Conservation (phyloP, 1,140 invertebrate genomes). For the Anoplolepis gracilipes region DNA sequence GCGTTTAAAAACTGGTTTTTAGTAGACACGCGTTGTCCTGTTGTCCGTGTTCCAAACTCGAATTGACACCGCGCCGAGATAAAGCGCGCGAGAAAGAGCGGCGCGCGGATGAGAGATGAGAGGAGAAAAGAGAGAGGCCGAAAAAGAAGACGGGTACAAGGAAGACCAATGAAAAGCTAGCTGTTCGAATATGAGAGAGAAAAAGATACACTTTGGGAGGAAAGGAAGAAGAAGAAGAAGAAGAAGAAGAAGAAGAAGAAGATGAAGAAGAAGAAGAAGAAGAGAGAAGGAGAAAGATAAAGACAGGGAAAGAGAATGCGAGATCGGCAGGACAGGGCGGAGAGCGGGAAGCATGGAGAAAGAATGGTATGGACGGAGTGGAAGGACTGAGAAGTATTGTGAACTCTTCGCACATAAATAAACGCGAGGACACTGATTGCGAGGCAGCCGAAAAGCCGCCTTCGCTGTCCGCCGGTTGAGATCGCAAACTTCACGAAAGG, state of each 20-base stretch:
- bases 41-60: conserved; percentile 83
- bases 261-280: conserved; percentile 10
- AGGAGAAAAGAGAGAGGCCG: conserved; percentile 23
- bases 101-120: conserved; percentile 16
- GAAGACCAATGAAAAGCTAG: conserved; percentile 72
- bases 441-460: conserved; percentile 80
- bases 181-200: conserved; percentile 63
- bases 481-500: conserved; percentile 73
- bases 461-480: conserved; percentile 75
- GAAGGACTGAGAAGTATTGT: conserved; percentile 70
- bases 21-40: conserved; percentile 83
- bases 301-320: conserved; percentile 34
- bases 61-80: conserved; percentile 84
- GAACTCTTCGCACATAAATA: conserved; percentile 82
- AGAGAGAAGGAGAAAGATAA: not conserved
- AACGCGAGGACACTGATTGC: conserved; percentile 81
- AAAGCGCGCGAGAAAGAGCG: conserved; percentile 73
- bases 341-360: conserved; percentile 3
- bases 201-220: conserved; percentile 29
- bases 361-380: conserved; percentile 33
- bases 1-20: conserved; percentile 84
- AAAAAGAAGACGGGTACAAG: not conserved
- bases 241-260: conserved; percentile 16
- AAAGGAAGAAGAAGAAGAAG: conserved; percentile 11
- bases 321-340: conserved; percentile 53